A percentile compares a stretch with the other conserved stretches of the same genome.
Evolutionary conservation across 1,140 invertebrate genomes (phyloP).

Genomic region (Globodera ellingtonae): DNA sequence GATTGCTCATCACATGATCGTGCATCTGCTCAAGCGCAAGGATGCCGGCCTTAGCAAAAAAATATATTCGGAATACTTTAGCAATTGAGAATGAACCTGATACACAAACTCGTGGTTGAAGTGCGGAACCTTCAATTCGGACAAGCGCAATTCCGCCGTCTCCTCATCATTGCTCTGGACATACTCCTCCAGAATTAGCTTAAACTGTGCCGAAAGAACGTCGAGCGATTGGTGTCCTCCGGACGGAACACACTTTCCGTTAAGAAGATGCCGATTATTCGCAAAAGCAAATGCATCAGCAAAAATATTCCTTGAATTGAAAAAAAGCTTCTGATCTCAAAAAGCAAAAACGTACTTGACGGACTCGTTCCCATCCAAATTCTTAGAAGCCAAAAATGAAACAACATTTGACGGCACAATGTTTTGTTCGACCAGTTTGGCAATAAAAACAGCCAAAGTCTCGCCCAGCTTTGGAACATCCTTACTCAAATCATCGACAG

Average conservation of each 20-base stretch:
- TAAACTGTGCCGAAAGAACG: constrained; percentile 47
- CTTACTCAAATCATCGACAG: constrained; percentile 32
- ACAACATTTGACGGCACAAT: constrained; percentile 12
- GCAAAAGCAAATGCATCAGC: constrained; percentile 38
- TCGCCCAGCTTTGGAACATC: constrained; percentile 37
- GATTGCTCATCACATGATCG: constrained; percentile 38
- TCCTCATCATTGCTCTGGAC: constrained; percentile 44
- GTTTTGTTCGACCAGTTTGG: constrained; percentile 35
- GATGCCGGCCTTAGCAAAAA: constrained; percentile 41
- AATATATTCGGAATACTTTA: neutral
- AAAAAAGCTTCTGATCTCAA: constrained; percentile 4
- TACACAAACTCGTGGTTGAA: constrained; percentile 52
- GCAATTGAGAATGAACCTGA: constrained; percentile 17
- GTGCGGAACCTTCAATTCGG: constrained; percentile 47
- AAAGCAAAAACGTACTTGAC: constrained; percentile 30
- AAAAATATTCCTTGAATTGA: constrained; percentile 22
- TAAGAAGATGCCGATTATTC: constrained; percentile 29
- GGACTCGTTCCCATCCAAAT: constrained; percentile 6
- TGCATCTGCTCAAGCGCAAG: constrained; percentile 53
- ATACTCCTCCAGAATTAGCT: constrained; percentile 43
- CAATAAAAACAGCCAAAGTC: constrained; percentile 38
- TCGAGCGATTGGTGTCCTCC: constrained; percentile 42
- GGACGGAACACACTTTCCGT: constrained; percentile 33
- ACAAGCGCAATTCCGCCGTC: constrained; percentile 30
- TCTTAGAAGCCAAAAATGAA: constrained; percentile 25